These are phyloP conservation scores for Hydrozoanthus tunicans DNA, from an alignment of 64 coral and sea anemone species.

Conservation along the genomic window DNA sequence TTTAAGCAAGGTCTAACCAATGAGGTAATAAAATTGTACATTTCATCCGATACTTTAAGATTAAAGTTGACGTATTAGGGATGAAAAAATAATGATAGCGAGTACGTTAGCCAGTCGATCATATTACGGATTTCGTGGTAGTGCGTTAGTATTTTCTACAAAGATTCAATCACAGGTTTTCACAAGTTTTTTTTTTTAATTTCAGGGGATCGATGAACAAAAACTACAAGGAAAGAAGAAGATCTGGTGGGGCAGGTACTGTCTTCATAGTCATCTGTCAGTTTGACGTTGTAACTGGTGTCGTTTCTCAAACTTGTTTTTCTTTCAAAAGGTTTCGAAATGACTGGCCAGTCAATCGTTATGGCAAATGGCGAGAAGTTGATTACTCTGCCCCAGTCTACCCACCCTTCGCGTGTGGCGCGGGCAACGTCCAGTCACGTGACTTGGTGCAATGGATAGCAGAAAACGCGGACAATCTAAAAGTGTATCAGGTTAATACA, in stretches of 20 bases:
- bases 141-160: too few species aligned
- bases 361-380: constrained; percentile 92
- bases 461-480: constrained; percentile 66
- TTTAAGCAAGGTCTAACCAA: too few species aligned
- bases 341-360: constrained; percentile 92
- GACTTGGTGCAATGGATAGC: constrained; percentile 96
- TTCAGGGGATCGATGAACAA: constrained; percentile 48
- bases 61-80: too few species aligned
- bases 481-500: constrained; percentile 74
- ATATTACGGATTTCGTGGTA: too few species aligned
- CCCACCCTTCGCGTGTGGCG: constrained; percentile 96
- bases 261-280: neutral
- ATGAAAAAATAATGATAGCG: too few species aligned
- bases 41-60: too few species aligned
- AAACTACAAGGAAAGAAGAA: constrained; percentile 56
- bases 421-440: constrained; percentile 90
- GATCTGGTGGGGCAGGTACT: constrained; percentile 92
- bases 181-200: neutral
- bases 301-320: neutral
- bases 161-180: neutral
- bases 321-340: constrained; percentile 75
- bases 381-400: constrained; percentile 81
- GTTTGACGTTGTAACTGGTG: neutral
- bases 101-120: too few species aligned
- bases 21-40: too few species aligned